Conservation (phyloP, 2,797 vertebrate genomes). For the Lutjanus argentimaculatus region DNA sequence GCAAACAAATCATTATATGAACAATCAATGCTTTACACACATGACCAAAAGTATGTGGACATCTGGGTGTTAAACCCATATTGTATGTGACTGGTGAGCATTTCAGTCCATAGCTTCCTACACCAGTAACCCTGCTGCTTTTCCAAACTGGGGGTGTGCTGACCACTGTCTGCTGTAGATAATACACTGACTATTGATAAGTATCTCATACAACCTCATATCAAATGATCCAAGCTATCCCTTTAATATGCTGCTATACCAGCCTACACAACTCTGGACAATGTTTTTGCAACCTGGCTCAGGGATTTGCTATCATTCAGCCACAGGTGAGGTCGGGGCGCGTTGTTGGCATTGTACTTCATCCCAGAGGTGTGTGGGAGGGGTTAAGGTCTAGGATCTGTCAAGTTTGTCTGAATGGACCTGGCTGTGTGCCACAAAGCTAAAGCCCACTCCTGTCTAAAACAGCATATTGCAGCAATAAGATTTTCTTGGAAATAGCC, state of each 20-base stretch:
- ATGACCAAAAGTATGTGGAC: background rate
- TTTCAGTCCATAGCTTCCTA: background rate
- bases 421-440: too few species aligned
- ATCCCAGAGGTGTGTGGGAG: background rate
- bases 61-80: background rate
- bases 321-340: background rate
- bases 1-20: constrained; percentile 43
- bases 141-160: too few species aligned
- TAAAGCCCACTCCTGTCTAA: background rate
- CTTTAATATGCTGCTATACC: background rate
- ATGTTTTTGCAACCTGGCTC: background rate
- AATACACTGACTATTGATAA: too few species aligned
- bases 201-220: too few species aligned
- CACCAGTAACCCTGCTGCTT: too few species aligned
- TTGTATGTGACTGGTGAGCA: background rate
- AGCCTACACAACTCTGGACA: background rate
- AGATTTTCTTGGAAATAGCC: background rate
- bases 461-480: background rate
- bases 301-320: background rate
- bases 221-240: too few species aligned
- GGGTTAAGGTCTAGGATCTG: background rate
- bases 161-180: too few species aligned
- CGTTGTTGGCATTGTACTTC: background rate
- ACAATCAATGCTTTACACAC: constrained; percentile 15
- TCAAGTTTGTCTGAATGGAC: background rate